Evolutionary conservation across 2,888 invertebrate species (phyloP), one percentile per base, ranked within the genome.

Genomic region (Caenorhabditis sp.): DNA sequence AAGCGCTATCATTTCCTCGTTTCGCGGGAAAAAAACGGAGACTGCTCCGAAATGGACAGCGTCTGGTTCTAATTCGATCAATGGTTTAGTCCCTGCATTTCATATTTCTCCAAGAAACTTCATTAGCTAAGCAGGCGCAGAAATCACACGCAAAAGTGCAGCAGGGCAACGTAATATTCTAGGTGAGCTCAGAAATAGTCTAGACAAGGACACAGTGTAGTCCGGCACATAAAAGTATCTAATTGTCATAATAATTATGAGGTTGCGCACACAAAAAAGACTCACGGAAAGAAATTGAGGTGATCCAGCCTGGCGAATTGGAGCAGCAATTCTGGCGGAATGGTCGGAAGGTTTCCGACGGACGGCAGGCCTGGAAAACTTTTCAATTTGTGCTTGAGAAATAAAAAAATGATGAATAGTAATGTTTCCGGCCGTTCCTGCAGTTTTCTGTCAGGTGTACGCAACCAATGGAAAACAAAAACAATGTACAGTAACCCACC

Each of bases 401-500:
- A 40, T 2, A 40, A 40, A 32, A 32, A 32, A 32, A 32, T 32
- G 9, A 32, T 6, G 32, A 32, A 32, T 6, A 40, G 6, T 13
- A 15, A 40, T 40, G 40, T 40, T n/a, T n/a, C n/a, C n/a, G n/a
- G n/a, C n/a, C n/a, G 32, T 13, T 11, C 18, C 58, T 50, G 58
- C 35, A 22, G n/a, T n/a, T n/a, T 13, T 28, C 13, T 11, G 13
- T 40, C 13, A 6, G 55, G 35, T 53, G 61, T 44, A 61, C 62
- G n/a, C 53, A 44, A 13, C n/a, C 4, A n/a, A 44, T 2, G n/a
- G 20, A 24, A 5, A 44, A 64, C 64, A 65, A 64, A 51, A 74
- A 60, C 44, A 58, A 61, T 44, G 40, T 67, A 76, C 61, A n/a
- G 74, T 74, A 74, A 72, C 76, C 44, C 40, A 76, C 76, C 67